Conservation (phyloP, 1,140 invertebrate species). For the Anoplophora glabripennis region DNA sequence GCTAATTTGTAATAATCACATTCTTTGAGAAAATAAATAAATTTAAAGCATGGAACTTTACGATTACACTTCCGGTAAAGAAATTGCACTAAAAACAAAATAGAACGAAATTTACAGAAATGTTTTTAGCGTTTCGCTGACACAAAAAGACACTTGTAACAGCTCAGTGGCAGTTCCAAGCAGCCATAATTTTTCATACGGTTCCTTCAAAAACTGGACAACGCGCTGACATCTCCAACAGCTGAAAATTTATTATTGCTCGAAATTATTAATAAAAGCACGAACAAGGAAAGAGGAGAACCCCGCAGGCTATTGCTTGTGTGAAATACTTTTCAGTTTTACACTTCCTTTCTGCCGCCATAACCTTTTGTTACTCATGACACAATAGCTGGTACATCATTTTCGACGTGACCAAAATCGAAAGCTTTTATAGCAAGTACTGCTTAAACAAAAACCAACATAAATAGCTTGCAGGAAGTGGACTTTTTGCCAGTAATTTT, state of each 20-base stretch:
- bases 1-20: too few relatives aligned
- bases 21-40: too few relatives aligned
- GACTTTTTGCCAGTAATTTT: too few relatives aligned
- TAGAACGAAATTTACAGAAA: too few relatives aligned
- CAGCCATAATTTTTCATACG: neutral
- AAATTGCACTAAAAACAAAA: too few relatives aligned
- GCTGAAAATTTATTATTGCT: neutral
- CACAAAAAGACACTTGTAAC: too few relatives aligned
- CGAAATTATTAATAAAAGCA: neutral
- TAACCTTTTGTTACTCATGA: neutral
- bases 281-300: neutral
- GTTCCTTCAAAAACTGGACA: slow-evolving; percentile 1
- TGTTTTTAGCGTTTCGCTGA: too few relatives aligned
- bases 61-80: too few relatives aligned
- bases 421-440: neutral
- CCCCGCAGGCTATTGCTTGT: too few relatives aligned
- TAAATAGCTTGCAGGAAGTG: too few relatives aligned
- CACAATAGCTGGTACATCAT: neutral
- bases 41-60: too few relatives aligned
- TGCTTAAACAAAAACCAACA: too few relatives aligned
- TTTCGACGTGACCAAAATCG: slow-evolving; percentile 2
- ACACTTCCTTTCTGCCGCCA: neutral
- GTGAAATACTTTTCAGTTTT: neutral
- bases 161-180: neutral
- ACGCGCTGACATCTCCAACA: neutral